Percentiles rank a stretch among this genome's conserved stretches.
phyloP scores from a whole-genome alignment of 2,888 invertebrate genomes.

The Caenorhabditis doughertyi region DNA sequence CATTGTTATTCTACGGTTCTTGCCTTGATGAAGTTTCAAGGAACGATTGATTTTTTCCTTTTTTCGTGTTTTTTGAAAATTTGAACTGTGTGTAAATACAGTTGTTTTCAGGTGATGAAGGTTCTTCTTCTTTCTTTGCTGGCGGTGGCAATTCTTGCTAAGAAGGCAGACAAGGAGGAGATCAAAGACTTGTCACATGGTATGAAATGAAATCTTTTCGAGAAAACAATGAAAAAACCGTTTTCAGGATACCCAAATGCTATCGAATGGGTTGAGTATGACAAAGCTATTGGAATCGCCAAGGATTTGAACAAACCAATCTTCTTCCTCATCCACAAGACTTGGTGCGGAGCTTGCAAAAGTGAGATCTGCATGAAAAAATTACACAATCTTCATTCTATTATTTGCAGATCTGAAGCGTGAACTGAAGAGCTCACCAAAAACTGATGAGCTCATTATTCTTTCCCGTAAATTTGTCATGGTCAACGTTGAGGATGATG shows the following conservation, averaged over 20 bases:
- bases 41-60: background rate
- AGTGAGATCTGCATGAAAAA: constrained; percentile 61
- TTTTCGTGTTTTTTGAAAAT: background rate
- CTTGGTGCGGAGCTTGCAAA: constrained; percentile 85
- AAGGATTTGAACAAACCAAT: constrained; percentile 83
- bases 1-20: constrained; percentile 40
- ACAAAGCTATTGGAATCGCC: constrained; percentile 78
- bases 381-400: background rate
- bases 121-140: constrained; percentile 44
- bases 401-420: constrained; percentile 73
- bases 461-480: constrained; percentile 83
- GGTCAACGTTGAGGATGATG: constrained; percentile 84
- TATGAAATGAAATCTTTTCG: background rate
- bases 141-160: constrained; percentile 43
- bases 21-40: background rate
- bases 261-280: constrained; percentile 80
- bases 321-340: constrained; percentile 84
- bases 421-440: constrained; percentile 76
- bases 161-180: constrained; percentile 60
- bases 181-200: constrained; percentile 51
- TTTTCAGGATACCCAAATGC: constrained; percentile 78
- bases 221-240: background rate
- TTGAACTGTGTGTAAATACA: no score
- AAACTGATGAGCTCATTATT: constrained; percentile 83
- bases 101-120: constrained; percentile 50